A percentile compares a stretch with the other conserved stretches of the same genome.
phyloP scores from a whole-genome alignment of 2,888 invertebrate species.

The Lapara coniferarum region DNA sequence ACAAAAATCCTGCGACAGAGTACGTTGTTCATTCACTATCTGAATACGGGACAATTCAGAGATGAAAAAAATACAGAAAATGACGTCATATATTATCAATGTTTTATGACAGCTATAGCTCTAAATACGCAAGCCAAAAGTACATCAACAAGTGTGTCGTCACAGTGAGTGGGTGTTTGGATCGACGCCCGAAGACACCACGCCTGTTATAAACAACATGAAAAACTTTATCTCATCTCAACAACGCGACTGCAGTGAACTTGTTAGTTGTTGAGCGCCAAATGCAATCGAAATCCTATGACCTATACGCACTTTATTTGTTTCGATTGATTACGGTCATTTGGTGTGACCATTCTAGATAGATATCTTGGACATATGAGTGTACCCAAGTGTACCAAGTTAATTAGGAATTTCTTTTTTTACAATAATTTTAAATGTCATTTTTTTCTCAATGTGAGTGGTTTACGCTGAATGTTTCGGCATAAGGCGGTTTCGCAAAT shows the following conservation, averaged over 20 bases:
- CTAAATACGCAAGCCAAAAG: slow-evolving; percentile 21
- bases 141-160: slow-evolving; percentile 17
- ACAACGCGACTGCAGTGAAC: slow-evolving; percentile 41
- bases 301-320: not conserved
- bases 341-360: too few relatives aligned
- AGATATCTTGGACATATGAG: not conserved
- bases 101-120: slow-evolving; percentile 4
- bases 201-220: slow-evolving; percentile 57
- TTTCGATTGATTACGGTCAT: too few relatives aligned
- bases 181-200: slow-evolving; percentile 54
- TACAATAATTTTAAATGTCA: too few relatives aligned
- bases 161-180: slow-evolving; percentile 58
- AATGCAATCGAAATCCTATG: not conserved
- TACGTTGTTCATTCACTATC: not conserved
- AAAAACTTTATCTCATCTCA: slow-evolving; percentile 37
- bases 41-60: not conserved
- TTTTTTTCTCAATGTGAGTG: too few relatives aligned
- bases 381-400: not conserved
- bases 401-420: too few relatives aligned
- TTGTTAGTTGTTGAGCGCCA: slow-evolving; percentile 39
- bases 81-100: slow-evolving; percentile 4
- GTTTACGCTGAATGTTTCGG: too few relatives aligned
- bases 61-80: not conserved
- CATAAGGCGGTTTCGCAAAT: too few relatives aligned
- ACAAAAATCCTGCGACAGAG: too few relatives aligned